A percentile compares a stretch with the other conserved stretches of the same genome.
These are phyloP conservation scores for Lycocorax pyrrhopterus DNA, from an alignment of 2,113 vertebrate species.

Conservation along the genomic window DNA sequence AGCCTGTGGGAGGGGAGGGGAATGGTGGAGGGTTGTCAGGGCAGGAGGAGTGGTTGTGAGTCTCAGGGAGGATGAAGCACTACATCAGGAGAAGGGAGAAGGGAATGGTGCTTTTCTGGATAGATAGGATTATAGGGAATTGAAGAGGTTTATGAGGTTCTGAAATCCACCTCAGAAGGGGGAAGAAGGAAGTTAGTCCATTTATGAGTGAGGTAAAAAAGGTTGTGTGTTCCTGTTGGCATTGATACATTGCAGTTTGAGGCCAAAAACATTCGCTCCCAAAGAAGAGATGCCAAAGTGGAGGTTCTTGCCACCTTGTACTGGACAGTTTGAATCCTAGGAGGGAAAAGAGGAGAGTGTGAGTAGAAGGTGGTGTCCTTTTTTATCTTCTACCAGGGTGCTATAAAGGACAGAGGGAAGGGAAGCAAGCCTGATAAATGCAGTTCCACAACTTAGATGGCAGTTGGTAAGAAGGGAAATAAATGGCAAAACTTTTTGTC, in stretches of 20 bases:
- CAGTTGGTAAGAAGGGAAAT: neutral
- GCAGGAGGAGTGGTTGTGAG: neutral
- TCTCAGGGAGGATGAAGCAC: neutral
- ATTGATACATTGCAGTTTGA: neutral
- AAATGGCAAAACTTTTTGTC: neutral
- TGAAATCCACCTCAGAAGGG: neutral
- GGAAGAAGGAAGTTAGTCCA: neutral
- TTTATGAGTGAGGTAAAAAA: neutral
- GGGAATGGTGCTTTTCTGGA: neutral
- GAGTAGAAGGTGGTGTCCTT: neutral
- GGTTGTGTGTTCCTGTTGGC: neutral
- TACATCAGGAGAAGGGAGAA: accelerated
- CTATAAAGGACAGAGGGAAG: neutral
- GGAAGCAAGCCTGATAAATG: neutral
- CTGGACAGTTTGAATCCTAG: neutral
- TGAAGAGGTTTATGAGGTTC: neutral
- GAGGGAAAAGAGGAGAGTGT: neutral
- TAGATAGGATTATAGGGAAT: neutral
- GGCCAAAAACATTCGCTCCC: neutral
- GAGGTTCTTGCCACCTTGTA: neutral
- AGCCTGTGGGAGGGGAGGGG: neutral
- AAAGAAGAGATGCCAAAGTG: neutral
- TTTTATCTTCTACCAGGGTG: neutral
- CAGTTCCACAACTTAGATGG: neutral
- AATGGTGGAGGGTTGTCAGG: neutral